Percentiles rank a stretch among this genome's conserved stretches.
Evolutionary conservation across 92 coral and sea anemone genomes (phyloP).

Genomic region (Muricea muricata): DNA sequence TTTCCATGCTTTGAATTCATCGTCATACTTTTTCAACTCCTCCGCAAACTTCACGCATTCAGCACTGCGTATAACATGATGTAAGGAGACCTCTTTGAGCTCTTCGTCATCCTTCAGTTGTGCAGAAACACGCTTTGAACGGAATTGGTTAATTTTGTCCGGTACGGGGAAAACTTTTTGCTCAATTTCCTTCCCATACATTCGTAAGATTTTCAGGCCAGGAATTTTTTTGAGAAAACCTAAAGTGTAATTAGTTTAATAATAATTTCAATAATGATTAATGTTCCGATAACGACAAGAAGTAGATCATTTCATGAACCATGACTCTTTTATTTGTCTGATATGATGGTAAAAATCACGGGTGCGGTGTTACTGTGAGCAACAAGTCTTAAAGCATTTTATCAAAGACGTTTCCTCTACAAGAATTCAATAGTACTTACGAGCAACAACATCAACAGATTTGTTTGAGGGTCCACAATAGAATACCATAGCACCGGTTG

Average conservation of each 20-base stretch:
- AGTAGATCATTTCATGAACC: too few relatives aligned
- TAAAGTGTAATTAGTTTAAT: too few relatives aligned
- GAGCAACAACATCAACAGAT: too few relatives aligned
- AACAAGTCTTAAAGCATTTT: too few relatives aligned
- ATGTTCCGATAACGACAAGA: too few relatives aligned
- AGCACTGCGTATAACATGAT: conserved; percentile 79
- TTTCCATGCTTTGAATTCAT: conserved; percentile 33
- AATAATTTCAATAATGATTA: too few relatives aligned
- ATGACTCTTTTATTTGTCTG: too few relatives aligned
- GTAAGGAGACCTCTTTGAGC: conserved; percentile 74
- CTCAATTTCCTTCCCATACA: conserved; percentile 78
- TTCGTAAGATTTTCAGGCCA: conserved; percentile 76
- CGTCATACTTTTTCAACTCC: conserved; percentile 55
- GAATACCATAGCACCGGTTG: conserved; percentile 51
- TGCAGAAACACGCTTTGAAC: conserved; percentile 58
- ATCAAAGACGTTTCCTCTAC: too few relatives aligned
- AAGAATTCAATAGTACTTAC: conserved; percentile 58
- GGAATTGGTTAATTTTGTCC: conserved; percentile 67
- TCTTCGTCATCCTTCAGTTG: conserved; percentile 72
- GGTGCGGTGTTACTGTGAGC: too few relatives aligned
- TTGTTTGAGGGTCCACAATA: too few relatives aligned
- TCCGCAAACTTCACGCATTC: conserved; percentile 56
- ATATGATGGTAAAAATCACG: too few relatives aligned
- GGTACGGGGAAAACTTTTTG: too few relatives aligned
- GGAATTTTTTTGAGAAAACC: conserved; percentile 78